A percentile compares a stretch with the other conserved stretches of the same genome.
These are phyloP conservation scores for Paralinhomoeus sp. DNA, from an alignment of 2,888 invertebrate genomes.

Conservation along the genomic window DNA sequence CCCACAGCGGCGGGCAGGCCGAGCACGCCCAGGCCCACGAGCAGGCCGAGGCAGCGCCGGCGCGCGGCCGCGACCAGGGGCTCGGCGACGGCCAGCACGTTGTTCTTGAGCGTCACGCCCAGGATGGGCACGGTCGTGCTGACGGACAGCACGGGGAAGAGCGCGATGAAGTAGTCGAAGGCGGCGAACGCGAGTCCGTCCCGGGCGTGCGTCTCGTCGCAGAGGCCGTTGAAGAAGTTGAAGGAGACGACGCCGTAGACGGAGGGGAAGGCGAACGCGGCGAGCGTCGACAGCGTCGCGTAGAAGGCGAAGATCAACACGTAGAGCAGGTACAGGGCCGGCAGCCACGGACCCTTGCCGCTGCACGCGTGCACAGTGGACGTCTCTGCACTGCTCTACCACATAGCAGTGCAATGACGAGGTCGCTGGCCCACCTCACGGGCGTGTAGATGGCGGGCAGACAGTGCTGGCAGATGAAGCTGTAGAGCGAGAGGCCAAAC, in stretches of 20 bases:
- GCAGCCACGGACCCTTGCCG: slow-evolving; percentile 40
- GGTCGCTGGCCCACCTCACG: slow-evolving; percentile 31
- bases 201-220: no score
- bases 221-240: slow-evolving; percentile 50
- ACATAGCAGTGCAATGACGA: no score
- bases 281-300: slow-evolving; percentile 59
- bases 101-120: slow-evolving; percentile 77
- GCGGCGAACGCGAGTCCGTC: no score
- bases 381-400: no score
- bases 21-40: no score
- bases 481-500: slow-evolving; percentile 77
- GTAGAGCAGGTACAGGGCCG: slow-evolving; percentile 55
- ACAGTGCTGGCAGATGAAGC: slow-evolving; percentile 98
- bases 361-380: no score
- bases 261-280: slow-evolving; percentile 34
- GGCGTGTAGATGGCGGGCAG: slow-evolving; percentile 73
- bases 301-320: slow-evolving; percentile 61
- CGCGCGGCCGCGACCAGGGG: no score
- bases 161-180: slow-evolving; percentile 63
- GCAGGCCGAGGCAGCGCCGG: no score
- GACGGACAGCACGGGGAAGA: slow-evolving; percentile 78
- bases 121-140: slow-evolving; percentile 89
- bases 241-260: slow-evolving; percentile 75
- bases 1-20: no score
- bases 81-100: slow-evolving; percentile 31